Percentiles rank a stretch among this genome's conserved stretches.
phyloP scores from a whole-genome alignment of 30 jellyfish, hydroid and myxozoan species.

The Aurelia sp. region DNA sequence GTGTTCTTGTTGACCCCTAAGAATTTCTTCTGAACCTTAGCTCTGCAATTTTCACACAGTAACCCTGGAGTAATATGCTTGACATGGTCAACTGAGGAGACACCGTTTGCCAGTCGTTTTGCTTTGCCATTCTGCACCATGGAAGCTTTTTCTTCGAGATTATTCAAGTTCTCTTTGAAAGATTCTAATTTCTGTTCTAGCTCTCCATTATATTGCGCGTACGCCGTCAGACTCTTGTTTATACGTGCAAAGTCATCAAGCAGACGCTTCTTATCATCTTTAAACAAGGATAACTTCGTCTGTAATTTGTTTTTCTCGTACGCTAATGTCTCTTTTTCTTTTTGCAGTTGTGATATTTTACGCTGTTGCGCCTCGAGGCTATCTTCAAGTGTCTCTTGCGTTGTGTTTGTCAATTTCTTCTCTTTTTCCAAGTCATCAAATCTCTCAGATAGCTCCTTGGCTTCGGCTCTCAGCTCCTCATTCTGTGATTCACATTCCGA shows the following conservation, averaged over 20 bases:
- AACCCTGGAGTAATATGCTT: constrained; percentile 42
- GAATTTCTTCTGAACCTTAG: constrained; percentile 72
- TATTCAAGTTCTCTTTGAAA: constrained; percentile 78
- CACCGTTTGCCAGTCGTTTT: constrained; percentile 64
- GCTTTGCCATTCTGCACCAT: constrained; percentile 63
- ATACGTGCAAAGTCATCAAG: constrained; percentile 93
- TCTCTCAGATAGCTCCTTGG: constrained; percentile 85
- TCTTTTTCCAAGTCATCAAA: constrained; percentile 85
- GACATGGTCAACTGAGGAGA: constrained; percentile 40
- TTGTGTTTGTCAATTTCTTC: constrained; percentile 74
- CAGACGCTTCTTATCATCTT: constrained; percentile 93
- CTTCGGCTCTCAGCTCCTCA: constrained; percentile 79
- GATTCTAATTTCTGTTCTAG: constrained; percentile 86
- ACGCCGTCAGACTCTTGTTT: constrained; percentile 84
- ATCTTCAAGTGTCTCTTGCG: constrained; percentile 88
- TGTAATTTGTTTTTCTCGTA: constrained; percentile 85
- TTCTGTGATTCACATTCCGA: constrained; percentile 56
- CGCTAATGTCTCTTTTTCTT: constrained; percentile 84
- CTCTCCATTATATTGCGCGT: constrained; percentile 87
- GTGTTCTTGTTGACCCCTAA: constrained; percentile 82
- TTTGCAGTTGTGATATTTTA: constrained; percentile 71
- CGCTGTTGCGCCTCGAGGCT: constrained; percentile 84
- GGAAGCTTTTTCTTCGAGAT: constrained; percentile 76
- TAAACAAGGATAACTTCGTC: constrained; percentile 81
- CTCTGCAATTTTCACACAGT: constrained; percentile 85